These are phyloP conservation scores for Streptopelia turtur DNA, from an alignment of 2,797 vertebrate species.

Conservation along the genomic window DNA sequence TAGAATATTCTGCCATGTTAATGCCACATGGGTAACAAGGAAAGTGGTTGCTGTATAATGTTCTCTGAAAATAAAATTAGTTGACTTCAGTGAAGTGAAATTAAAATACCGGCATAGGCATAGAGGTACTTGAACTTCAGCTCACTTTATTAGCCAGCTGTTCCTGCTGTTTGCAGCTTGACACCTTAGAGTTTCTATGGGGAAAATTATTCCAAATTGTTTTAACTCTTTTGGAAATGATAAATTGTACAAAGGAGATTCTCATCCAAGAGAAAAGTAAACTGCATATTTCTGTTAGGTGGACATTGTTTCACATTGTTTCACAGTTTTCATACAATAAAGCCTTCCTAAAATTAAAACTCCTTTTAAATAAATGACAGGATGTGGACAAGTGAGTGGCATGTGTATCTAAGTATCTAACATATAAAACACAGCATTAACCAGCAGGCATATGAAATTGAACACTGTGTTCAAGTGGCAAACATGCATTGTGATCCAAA, in stretches of 20 bases:
- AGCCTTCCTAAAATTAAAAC: neutral
- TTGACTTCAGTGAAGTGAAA: constrained; percentile 19
- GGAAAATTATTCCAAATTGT: neutral
- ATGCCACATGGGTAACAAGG: neutral
- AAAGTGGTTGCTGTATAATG: neutral
- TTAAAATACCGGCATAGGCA: neutral
- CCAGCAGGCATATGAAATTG: neutral
- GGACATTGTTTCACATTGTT: neutral
- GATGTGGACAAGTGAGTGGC: neutral
- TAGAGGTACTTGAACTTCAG: neutral
- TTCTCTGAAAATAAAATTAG: constrained; percentile 18
- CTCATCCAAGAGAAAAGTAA: neutral
- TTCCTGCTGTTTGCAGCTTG: neutral
- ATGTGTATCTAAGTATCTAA: neutral
- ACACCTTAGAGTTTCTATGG: neutral
- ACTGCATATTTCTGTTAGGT: neutral
- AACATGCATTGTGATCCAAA: neutral
- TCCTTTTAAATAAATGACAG: neutral
- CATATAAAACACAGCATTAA: neutral
- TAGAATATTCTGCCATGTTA: neutral
- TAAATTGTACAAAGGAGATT: neutral
- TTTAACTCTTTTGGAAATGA: neutral
- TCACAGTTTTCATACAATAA: neutral
- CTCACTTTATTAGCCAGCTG: neutral
- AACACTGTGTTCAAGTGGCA: neutral